Conservation (phyloP, 2,113 vertebrate genomes). For the Climacteris rufus region DNA sequence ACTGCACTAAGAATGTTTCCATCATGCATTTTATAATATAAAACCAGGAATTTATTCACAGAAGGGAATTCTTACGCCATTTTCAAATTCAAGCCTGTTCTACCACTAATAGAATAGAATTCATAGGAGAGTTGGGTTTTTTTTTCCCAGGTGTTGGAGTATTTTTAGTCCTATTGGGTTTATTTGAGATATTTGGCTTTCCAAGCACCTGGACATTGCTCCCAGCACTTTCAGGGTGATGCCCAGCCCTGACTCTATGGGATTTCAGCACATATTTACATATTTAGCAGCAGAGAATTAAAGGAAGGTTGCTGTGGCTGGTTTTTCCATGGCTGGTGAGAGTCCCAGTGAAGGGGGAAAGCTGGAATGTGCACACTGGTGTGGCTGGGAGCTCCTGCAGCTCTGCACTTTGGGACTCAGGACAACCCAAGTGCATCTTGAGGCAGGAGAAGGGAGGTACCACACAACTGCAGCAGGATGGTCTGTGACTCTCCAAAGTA, state of each 20-base stretch:
- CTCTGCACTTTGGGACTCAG: not conserved
- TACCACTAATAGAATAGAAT: not conserved
- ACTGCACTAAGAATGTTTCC: not conserved
- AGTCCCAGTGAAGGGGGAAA: not conserved
- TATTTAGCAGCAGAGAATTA: slow-evolving; percentile 5
- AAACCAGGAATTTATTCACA: not conserved
- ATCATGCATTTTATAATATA: not conserved
- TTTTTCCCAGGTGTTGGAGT: not conserved
- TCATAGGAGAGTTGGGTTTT: not conserved
- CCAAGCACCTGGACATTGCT: not conserved
- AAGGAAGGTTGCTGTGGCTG: slow-evolving; percentile 6
- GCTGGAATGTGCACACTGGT: not conserved
- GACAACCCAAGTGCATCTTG: not conserved
- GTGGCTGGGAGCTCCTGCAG: not conserved
- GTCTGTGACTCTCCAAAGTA: not conserved
- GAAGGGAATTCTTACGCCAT: not conserved
- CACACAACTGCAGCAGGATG: not conserved
- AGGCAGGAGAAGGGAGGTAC: not conserved
- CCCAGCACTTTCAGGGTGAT: not conserved
- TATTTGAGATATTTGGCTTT: not conserved
- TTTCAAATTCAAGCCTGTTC: not conserved
- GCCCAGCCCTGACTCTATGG: not conserved
- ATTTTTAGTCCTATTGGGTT: not conserved
- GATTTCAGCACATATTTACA: not conserved
- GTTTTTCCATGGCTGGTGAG: not conserved